Evolutionary conservation across 2,888 invertebrate genomes (phyloP), one percentile per base, ranked within the genome.

Genomic region (Eupithecia vulgata): DNA sequence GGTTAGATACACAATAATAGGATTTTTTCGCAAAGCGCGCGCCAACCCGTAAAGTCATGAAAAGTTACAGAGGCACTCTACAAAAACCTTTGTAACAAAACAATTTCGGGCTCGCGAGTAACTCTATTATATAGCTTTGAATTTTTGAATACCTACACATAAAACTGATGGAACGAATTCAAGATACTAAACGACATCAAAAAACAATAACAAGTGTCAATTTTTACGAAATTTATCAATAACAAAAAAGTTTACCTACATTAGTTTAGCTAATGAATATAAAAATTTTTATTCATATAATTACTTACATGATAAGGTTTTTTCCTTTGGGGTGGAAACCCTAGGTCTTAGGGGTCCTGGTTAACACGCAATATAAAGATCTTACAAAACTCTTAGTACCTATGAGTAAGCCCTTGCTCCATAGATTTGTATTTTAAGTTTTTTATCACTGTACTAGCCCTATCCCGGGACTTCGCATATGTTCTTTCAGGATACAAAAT

Each of bases 31-130:
- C 21, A 52, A 62, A 73, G 40, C 30, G 62, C 21, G 6, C 35
- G 13, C 21, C 40, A 37, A 68, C 48, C 45, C 66, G 17, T 42
- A 65, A 65, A 69, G 48, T 67, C 66, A 52, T 40, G 37, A n/a
- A 62, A 70, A 67, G 67, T 70, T 67, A 57, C 34, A 67, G 40
- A 34, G 45, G 48, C 25, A 35, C 73, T 70, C 67, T 57, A 57
- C 69, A 70, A 73, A 69, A 70, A 66, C 70, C 76, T 75, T 77
- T 76, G 72, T 73, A 62, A 67, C 68, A 73, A 64, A 76, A 75
- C 71, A 77, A 72, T 71, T 73, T 69, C 12, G 66, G 62, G 45
- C 72, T 40, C 67, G 72, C 67, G 71, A 73, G 67, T 74, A 77
- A 75, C 76, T 77, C 70, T 73, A 73, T 74, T 77, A 73, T 69